Base-by-base conservation (phyloP, 2,888 invertebrate species). In the Drosophila multiciliata region DNA sequence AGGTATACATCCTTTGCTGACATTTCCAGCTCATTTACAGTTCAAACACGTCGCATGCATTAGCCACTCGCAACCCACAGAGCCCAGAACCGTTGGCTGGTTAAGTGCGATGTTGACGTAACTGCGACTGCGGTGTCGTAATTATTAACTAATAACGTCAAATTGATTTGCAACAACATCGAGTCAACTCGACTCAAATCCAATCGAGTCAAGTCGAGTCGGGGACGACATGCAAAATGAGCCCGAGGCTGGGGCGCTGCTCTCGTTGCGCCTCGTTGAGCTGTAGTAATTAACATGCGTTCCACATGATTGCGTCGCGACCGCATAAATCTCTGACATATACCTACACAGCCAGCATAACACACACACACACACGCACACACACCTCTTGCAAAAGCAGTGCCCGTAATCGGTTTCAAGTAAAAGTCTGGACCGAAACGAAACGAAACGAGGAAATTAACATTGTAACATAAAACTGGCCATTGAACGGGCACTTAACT, bases 61-160 rank as follows among this genome's bases (percentile, higher is more conserved):
- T 90, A 87, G 84, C 82, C 85, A 78, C 82, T 82, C 66, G 66
- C 76, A 60, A 68, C 38, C 54, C 45, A 7, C 45, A 23, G 45
- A 23, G 2, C 23, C 12, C 26, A 6, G 29, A 23, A 15, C 45
- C 45, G 20, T 45, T 45, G 70, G 69, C 87, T 84, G 89, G 87
- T 87, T 84, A 89, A 84, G 80, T 82, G 87, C 79, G 82, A 62
- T 73, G 82, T 64, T 69, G 82, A 59, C 67, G 87, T 64, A 69
- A 68, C 81, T 71, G 86, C 38, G 67, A 73, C 66, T 70, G 69
- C 74, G 83, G 90, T 85, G 73, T 83, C 75, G 87, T 86, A 86
- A 86, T 87, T 87, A 87, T 87, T 87, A 87, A 87, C 87, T 87
- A 87, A 87, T 87, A 87, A 87, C 89, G 90, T 90, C 80, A 87